phyloP scores from a whole-genome alignment of 2,797 vertebrate genomes.

The Forpus xanthops region DNA sequence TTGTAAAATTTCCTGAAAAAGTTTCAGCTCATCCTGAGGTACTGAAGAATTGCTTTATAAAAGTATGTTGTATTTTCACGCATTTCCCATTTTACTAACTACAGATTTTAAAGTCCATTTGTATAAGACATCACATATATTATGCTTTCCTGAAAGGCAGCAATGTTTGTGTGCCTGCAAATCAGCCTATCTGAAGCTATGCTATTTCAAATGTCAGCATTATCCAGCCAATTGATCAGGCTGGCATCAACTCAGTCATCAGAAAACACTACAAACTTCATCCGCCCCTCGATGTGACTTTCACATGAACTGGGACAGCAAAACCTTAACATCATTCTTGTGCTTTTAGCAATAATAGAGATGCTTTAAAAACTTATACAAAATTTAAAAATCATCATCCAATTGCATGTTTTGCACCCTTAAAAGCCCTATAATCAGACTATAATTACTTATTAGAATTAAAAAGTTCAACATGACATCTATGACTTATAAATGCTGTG shows the following conservation, averaged over 20 bases:
- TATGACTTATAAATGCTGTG: neutral
- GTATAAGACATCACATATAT: neutral
- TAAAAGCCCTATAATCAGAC: neutral
- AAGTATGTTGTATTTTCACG: accelerated
- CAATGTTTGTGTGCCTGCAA: neutral
- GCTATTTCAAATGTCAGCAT: neutral
- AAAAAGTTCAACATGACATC: neutral
- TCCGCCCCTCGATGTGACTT: neutral
- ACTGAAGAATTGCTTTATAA: neutral
- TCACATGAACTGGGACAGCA: neutral
- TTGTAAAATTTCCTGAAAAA: neutral
- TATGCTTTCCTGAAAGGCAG: neutral
- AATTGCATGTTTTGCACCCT: neutral
- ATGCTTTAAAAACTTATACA: neutral
- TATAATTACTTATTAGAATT: neutral
- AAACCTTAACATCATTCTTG: neutral
- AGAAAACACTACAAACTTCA: neutral
- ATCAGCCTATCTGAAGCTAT: neutral
- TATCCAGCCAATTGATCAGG: neutral
- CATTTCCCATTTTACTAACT: neutral
- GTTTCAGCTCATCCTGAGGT: neutral
- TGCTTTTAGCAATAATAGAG: neutral
- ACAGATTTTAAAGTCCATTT: neutral
- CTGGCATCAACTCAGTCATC: neutral
- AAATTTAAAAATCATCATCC: neutral